These are phyloP conservation scores for Zoanthus sansibaricus DNA, from an alignment of 92 coral and sea anemone species.

Conservation along the genomic window DNA sequence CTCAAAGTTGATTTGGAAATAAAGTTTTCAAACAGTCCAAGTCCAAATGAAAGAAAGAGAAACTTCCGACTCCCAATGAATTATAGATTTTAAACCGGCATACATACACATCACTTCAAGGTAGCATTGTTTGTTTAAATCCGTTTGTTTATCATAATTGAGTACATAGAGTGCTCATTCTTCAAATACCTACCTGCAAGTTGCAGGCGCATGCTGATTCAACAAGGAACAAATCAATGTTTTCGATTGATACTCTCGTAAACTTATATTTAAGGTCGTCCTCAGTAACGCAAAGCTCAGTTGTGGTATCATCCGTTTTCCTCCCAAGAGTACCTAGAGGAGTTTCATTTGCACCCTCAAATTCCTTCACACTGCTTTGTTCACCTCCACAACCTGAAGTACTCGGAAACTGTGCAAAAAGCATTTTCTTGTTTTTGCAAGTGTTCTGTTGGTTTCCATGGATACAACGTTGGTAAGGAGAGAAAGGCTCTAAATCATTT, in stretches of 20 bases:
- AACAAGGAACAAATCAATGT: constrained; percentile 81
- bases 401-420: background rate
- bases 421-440: constrained; percentile 61
- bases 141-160: no score
- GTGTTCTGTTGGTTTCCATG: constrained; percentile 88
- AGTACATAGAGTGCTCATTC: no score
- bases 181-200: constrained; percentile 74
- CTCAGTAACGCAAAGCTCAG: constrained; percentile 81
- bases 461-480: constrained; percentile 82
- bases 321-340: constrained; percentile 55
- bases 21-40: no score
- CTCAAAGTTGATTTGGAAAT: no score
- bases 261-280: constrained; percentile 93
- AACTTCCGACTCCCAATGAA: no score
- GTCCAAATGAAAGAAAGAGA: no score
- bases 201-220: constrained; percentile 95
- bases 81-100: no score
- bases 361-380: constrained; percentile 24
- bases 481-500: constrained; percentile 77
- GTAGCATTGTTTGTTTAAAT: no score
- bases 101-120: no score
- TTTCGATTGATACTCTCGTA: constrained; percentile 90
- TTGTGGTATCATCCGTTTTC: constrained; percentile 34
- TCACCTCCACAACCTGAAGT: constrained; percentile 7
- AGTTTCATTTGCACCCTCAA: constrained; percentile 26